These are phyloP conservation scores for Ctena decussata DNA, from an alignment of 2,888 invertebrate genomes.

Conservation along the genomic window DNA sequence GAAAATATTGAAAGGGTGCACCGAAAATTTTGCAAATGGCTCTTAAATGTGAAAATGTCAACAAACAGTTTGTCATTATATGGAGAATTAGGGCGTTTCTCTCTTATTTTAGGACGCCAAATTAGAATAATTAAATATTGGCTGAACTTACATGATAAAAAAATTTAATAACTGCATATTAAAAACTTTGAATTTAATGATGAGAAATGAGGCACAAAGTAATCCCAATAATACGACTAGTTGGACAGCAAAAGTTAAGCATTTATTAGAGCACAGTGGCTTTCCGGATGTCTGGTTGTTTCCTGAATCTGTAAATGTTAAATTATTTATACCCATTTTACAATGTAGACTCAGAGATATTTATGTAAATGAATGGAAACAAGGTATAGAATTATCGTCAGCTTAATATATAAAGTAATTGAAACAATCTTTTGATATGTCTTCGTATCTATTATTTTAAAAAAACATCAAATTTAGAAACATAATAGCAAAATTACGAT, in stretches of 20 bases:
- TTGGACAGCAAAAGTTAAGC: background rate
- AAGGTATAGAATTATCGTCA: background rate
- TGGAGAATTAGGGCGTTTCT: slow-evolving; percentile 23
- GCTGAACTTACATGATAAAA: background rate
- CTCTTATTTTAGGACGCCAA: background rate
- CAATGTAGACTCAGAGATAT: background rate
- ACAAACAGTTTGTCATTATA: background rate
- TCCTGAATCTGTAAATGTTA: background rate
- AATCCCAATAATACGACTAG: background rate
- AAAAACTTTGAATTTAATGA: background rate
- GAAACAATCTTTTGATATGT: background rate
- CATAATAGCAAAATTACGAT: background rate
- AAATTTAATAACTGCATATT: background rate
- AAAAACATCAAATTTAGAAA: background rate
- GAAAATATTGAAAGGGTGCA: slow-evolving; percentile 8
- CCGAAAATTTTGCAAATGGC: slow-evolving; percentile 2
- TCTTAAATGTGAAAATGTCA: background rate
- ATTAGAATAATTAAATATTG: slow-evolving; percentile 7
- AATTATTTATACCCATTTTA: background rate
- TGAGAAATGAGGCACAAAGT: background rate
- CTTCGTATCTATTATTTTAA: background rate
- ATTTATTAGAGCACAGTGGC: background rate
- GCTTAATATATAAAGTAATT: background rate
- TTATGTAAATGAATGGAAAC: background rate
- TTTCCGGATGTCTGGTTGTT: background rate